Evolutionary conservation across 2,888 invertebrate genomes (phyloP).

Genomic region (Psococerastis gibbosa): DNA sequence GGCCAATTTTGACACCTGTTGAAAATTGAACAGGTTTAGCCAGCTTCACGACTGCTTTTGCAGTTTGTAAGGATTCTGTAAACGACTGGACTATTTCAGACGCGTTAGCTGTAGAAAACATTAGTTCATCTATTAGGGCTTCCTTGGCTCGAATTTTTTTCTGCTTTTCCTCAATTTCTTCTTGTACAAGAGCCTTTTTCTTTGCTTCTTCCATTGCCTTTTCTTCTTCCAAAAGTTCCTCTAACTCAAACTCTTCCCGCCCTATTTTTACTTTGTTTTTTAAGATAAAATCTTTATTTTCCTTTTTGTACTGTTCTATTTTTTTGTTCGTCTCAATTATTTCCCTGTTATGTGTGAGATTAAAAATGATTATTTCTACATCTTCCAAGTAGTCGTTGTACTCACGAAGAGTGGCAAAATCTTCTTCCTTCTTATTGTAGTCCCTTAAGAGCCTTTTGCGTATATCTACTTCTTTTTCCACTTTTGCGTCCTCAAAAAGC

Average conservation of each 20-base stretch:
- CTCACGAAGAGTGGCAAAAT: slow-evolving; percentile 62
- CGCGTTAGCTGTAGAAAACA: slow-evolving; percentile 82
- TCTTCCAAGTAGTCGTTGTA: slow-evolving; percentile 96
- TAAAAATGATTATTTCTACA: slow-evolving; percentile 79
- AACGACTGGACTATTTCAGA: slow-evolving; percentile 71
- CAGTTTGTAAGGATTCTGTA: slow-evolving; percentile 32
- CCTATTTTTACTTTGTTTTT: slow-evolving; percentile 46
- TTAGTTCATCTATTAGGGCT: slow-evolving; percentile 84
- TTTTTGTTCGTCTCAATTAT: slow-evolving; percentile 68
- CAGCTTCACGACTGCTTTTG: slow-evolving; percentile 13
- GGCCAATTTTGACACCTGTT: neutral
- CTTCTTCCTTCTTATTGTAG: slow-evolving; percentile 89
- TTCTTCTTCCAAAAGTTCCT: slow-evolving; percentile 66
- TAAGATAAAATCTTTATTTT: slow-evolving; percentile 68
- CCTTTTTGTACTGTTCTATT: slow-evolving; percentile 79
- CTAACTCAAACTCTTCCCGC: slow-evolving; percentile 69
- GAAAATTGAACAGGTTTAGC: slow-evolving; percentile 17
- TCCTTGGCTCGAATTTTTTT: slow-evolving; percentile 75
- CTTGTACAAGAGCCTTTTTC: slow-evolving; percentile 46
- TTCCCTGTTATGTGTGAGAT: slow-evolving; percentile 77
- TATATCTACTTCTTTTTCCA: slow-evolving; percentile 96
- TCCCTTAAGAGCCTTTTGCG: slow-evolving; percentile 71
- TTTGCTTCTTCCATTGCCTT: slow-evolving; percentile 56
- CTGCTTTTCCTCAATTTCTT: slow-evolving; percentile 50
- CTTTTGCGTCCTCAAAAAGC: slow-evolving; percentile 85